phyloP scores from a whole-genome alignment of 2,888 invertebrate species.

The Leuctra nigra region DNA sequence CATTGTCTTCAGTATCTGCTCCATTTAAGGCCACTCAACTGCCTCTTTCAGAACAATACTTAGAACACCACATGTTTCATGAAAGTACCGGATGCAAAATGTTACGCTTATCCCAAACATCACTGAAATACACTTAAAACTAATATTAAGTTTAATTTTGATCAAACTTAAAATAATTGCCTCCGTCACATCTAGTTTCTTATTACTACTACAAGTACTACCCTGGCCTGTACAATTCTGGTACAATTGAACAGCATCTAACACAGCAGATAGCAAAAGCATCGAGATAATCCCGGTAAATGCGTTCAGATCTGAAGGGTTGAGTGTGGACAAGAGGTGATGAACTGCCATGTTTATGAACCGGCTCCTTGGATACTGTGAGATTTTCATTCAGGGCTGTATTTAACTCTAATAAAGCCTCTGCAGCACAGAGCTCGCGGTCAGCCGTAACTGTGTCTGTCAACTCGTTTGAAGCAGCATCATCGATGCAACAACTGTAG shows the following conservation, averaged over 20 bases:
- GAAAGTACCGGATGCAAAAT: not conserved
- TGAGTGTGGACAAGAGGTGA: too few species aligned
- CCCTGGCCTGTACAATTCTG: too few species aligned
- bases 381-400: too few species aligned
- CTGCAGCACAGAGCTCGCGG: too few species aligned
- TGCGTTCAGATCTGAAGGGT: constrained; percentile 3
- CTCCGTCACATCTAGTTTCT: not conserved
- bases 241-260: not conserved
- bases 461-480: too few species aligned
- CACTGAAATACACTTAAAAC: not conserved
- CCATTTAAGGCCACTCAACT: not conserved
- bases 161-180: not conserved
- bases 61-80: too few species aligned
- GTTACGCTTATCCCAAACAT: not conserved
- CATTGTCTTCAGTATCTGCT: not conserved
- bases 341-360: too few species aligned
- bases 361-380: too few species aligned
- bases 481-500: too few species aligned
- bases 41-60: not conserved
- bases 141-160: constrained; percentile 1
- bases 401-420: too few species aligned
- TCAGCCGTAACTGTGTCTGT: too few species aligned
- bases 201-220: too few species aligned
- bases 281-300: not conserved
- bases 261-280: not conserved